Conservation (phyloP, 2,797 vertebrate species). For the Nyctalus aviator region DNA sequence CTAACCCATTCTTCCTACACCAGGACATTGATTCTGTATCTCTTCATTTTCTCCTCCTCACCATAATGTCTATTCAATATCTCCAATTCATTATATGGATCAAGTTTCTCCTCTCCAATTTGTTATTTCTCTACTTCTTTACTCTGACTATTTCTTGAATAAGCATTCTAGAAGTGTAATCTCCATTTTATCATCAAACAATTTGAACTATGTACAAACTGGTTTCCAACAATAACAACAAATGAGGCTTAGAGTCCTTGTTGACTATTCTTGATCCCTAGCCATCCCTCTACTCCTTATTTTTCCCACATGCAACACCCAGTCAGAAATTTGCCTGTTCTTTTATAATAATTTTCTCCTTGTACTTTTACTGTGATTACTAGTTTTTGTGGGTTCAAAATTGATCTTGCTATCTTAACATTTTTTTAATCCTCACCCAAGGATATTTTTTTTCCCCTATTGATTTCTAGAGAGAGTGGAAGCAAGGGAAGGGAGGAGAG, state of each 20-base stretch:
- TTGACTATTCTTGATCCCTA: not conserved
- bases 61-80: no score
- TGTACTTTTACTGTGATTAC: not conserved
- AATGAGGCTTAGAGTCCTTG: not conserved
- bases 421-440: not conserved
- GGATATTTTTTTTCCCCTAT: no score
- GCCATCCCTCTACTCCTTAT: not conserved
- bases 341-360: not conserved
- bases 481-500: no score
- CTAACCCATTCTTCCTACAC: not conserved
- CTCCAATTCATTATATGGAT: not conserved
- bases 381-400: not conserved
- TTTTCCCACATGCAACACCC: not conserved
- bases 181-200: not conserved
- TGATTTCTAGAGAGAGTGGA: no score
- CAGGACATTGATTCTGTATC: rapidly evolving
- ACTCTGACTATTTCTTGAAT: not conserved
- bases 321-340: not conserved
- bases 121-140: not conserved
- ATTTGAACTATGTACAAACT: not conserved
- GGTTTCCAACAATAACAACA: not conserved
- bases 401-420: not conserved
- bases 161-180: not conserved
- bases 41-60: not conserved
- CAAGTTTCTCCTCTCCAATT: not conserved